These are phyloP conservation scores for Lasioglossum morio DNA, from an alignment of 2,888 invertebrate species.

Conservation along the genomic window DNA sequence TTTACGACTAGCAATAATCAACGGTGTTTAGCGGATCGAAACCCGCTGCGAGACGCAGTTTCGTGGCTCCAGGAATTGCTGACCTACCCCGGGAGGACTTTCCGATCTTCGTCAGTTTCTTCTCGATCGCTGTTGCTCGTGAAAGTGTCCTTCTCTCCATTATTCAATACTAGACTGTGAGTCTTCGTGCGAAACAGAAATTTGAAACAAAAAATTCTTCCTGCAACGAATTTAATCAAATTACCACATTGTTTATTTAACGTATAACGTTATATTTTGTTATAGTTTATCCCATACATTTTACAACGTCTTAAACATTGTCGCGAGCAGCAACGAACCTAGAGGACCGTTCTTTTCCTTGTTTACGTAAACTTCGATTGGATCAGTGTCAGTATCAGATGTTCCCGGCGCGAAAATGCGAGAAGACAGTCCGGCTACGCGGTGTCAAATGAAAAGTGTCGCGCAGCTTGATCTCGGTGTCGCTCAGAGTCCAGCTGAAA, in stretches of 20 bases:
- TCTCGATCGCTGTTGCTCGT: background rate
- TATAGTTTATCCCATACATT: too few relatives aligned
- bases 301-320: too few relatives aligned
- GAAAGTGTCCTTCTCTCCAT: background rate
- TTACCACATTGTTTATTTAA: too few relatives aligned
- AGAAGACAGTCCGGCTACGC: background rate
- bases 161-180: too few relatives aligned
- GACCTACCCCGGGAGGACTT: background rate
- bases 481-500: background rate
- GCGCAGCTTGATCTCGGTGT: background rate
- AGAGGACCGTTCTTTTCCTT: background rate
- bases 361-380: background rate
- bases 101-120: background rate
- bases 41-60: background rate
- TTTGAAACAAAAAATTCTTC: too few relatives aligned
- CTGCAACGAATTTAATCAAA: too few relatives aligned
- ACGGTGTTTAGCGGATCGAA: background rate
- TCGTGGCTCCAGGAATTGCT: background rate
- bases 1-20: constrained; percentile 5
- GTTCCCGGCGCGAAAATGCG: background rate
- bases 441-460: background rate
- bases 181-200: too few relatives aligned
- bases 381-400: background rate
- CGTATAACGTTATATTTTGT: too few relatives aligned
- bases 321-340: background rate